Base-by-base conservation (phyloP, 2,888 invertebrate species). In the Agapostemon virescens region DNA sequence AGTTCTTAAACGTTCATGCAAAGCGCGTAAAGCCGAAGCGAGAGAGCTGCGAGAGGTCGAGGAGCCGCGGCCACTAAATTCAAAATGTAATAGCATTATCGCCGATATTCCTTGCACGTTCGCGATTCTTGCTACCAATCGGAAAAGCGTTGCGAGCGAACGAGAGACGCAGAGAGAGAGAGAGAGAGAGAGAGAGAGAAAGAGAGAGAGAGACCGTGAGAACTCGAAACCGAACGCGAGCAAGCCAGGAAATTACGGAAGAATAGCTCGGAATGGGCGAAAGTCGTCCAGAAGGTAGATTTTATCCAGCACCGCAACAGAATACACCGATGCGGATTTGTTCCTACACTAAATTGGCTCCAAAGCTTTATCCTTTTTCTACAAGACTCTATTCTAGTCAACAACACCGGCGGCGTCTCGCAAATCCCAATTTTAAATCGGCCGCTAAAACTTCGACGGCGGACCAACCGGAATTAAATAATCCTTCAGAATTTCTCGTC, bases 51-150 rank as follows among this genome's bases (percentile, higher is more conserved):
- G 79, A 76, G 79, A 86, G 88, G 87, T 85, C 81, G 84, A 81
- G 73, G 84, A 79, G 73, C 82, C 73, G 76, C 69, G 68, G 64
- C 78, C 74, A 82, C 64, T 86, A 87, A 86, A 87, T 88, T 87
- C 84, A 84, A 84, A 84, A 87, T 85, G 87, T 86, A 88, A 88
- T 86, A 85, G 82, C 82, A 79, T 85, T 74, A 82, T 78, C 83
- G 79, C n/a, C 23, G 61, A 79, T 82, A 86, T 86, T 86, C 86
- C 74, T 81, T 64, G 82, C 86, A 86, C 86, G 87, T 86, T 81
- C 83, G 69, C 75, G 83, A 74, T 78, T 49, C 63, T 55, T 69
- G 73, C 68, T 45, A 79, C 75, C 73, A 74, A 79, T 81, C 82
- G 82, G 81, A 69, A 84, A 75, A 82, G 66, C 75, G 80, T 75